phyloP scores from a whole-genome alignment of 2,797 vertebrate species.

The Pelochelys cantorii region DNA sequence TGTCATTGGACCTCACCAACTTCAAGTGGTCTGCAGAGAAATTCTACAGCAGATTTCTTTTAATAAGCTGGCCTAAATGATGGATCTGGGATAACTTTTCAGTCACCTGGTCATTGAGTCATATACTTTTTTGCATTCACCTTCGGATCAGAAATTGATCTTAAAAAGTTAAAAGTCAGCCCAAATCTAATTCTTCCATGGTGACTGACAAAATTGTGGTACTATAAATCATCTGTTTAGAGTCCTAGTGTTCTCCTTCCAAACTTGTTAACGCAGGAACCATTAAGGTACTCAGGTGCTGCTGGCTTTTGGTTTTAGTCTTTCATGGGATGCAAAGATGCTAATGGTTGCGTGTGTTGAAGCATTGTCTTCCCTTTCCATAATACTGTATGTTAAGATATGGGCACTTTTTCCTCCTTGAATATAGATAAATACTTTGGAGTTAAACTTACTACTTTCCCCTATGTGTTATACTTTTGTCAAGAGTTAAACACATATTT shows the following conservation, averaged over 20 bases:
- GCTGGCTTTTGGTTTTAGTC: background rate
- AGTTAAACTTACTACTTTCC: background rate
- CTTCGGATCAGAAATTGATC: background rate
- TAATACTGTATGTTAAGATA: background rate
- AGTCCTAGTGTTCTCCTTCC: background rate
- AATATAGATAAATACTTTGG: background rate
- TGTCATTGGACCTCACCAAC: background rate
- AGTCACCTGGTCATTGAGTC: background rate
- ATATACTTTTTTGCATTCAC: background rate
- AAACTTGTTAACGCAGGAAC: background rate
- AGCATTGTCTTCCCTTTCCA: slow-evolving; percentile 1
- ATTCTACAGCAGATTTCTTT: background rate
- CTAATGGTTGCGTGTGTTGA: background rate
- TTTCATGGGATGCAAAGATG: background rate
- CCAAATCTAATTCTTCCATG: background rate
- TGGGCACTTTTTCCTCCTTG: background rate
- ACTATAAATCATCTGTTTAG: background rate
- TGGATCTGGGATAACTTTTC: background rate
- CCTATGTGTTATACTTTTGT: background rate
- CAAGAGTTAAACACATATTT: background rate
- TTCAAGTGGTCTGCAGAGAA: slow-evolving; percentile 8
- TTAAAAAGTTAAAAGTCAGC: background rate
- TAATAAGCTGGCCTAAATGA: background rate
- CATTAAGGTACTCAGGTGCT: background rate
- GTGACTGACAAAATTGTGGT: background rate